Evolutionary conservation across 2,113 vertebrate species (phyloP), one percentile per base, ranked within the genome.

Genomic region (Lophius piscatorius): DNA sequence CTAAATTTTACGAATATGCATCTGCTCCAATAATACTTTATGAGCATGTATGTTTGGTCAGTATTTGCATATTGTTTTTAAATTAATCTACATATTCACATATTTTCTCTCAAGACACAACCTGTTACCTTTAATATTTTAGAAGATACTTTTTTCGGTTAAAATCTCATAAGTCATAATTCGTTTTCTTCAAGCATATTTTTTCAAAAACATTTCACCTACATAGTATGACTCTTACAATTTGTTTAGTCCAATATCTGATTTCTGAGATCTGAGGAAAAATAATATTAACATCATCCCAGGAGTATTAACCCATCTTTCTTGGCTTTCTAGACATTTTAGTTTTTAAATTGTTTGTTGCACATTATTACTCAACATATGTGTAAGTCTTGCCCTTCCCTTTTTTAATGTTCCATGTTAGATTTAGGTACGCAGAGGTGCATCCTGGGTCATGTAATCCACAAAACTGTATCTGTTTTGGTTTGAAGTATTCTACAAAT

Each of bases 401-500:
- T 28, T 56, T n/a, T 24, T 29, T 65, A 29, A 14, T 57, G 23
- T 33, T 39, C 14, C 40, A 24, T 21, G 39, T 42, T 41, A 67
- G 38, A 54, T 62, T 46, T 35, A 5, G 23, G 11, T 46, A 47
- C 47, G 10, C 54, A 55, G 33, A 49, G 66, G 34, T 42, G 45
- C 39, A 35, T 67, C 59, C 13, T 4, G 46, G 63, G 50, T 50
- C 29, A 51, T 7, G 52, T 63, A 50, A 70, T 69, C 71, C 45
- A 48, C 54, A 50, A 49, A 35, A 13, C 63, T 34, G 35, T 69
- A 48, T 23, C 40, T 54, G 68, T 57, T 81, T 65, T 45, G 58
- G 63, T 57, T 47, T 28, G 56, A 63, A 63, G 73, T 80, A 46
- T 66, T 70, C 65, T 60, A 54, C 65, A 66, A 70, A 78, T 74